Conservation (phyloP, 2,888 invertebrate genomes). For the Limnephilus lunatus region DNA sequence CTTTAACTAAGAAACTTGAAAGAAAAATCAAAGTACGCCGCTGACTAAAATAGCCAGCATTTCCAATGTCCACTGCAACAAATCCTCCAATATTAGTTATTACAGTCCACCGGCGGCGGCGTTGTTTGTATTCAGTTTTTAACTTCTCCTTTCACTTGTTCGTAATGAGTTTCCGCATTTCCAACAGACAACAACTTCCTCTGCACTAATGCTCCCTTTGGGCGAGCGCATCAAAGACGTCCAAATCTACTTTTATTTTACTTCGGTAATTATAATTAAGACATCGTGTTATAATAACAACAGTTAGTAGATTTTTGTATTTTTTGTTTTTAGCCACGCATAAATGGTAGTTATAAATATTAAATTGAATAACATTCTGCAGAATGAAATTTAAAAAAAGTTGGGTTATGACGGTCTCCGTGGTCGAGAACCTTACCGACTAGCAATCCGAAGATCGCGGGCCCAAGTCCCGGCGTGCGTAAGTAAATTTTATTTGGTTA, state of each 20-base stretch:
- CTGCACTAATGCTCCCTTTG: conserved; percentile 16
- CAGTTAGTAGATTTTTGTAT: neutral
- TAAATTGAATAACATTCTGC: no score
- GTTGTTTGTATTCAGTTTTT: conserved; percentile 3
- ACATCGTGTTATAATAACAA: neutral
- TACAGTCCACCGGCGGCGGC: neutral
- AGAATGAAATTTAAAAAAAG: no score
- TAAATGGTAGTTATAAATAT: neutral
- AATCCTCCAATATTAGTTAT: neutral
- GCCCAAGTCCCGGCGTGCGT: no score
- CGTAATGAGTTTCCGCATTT: conserved; percentile 34
- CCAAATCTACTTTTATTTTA: neutral
- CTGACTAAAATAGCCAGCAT: neutral
- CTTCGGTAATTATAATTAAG: neutral
- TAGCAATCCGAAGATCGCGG: no score
- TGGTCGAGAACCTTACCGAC: no score
- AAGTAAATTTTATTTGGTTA: no score
- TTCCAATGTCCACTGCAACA: neutral
- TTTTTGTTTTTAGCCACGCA: neutral
- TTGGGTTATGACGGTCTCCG: no score
- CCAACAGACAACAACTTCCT: conserved; percentile 11
- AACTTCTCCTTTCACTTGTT: conserved; percentile 2
- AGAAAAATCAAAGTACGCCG: neutral
- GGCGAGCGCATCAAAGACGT: conserved; percentile 8
- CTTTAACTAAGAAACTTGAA: neutral